Base-by-base conservation (phyloP, 2,797 vertebrate species). In the Tachyglossus aculeatus region DNA sequence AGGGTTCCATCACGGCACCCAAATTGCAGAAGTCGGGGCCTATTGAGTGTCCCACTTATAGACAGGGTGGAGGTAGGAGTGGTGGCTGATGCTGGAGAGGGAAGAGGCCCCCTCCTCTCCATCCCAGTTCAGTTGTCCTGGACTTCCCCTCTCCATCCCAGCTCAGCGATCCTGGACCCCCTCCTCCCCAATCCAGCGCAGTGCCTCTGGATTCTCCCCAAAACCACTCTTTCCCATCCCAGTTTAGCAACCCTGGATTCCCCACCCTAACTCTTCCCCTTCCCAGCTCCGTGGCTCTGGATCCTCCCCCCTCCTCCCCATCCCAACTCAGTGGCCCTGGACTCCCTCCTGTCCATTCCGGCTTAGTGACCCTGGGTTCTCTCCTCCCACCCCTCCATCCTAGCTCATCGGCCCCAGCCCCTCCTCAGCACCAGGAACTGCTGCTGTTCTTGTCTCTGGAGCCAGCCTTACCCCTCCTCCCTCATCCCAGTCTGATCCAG, bases 321-420 rank as follows among this genome's bases (percentile, higher is more conserved):
- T 16, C 13, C n/a, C n/a, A 7, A 5, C 34, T 3, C 15, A 6
- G 48, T 0, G 2, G 8, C 11, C 19, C 1, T 0, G 16, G 38
- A 33, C 9, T 13, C 18, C 21, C 3, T 58, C 37, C 7, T 5
- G 15, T n/a, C n/a, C n/a, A n/a, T 16, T 13, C n/a, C n/a, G 7
- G 5, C 34, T 3, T 15, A 6, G 48, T 0, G 2, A 8, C 11
- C 19, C 1, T 0, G 16, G 38, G 5, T 14, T 25, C 5, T 45
- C 5, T 5, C 1, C 1, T 6, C 18, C 21, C 3, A 58, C 37
- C 7, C 5, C 15, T n/a, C n/a, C n/a, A n/a, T 16, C 13, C n/a
- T n/a, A 7, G 5, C 34, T 3, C 15, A 6, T 48, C 0, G 2
- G 8, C 11, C 19, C 1, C 0, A 16, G 38, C n/a, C 27, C 29